These are phyloP conservation scores for Eubasilissa splendida DNA, from an alignment of 2,888 invertebrate species.

Conservation along the genomic window DNA sequence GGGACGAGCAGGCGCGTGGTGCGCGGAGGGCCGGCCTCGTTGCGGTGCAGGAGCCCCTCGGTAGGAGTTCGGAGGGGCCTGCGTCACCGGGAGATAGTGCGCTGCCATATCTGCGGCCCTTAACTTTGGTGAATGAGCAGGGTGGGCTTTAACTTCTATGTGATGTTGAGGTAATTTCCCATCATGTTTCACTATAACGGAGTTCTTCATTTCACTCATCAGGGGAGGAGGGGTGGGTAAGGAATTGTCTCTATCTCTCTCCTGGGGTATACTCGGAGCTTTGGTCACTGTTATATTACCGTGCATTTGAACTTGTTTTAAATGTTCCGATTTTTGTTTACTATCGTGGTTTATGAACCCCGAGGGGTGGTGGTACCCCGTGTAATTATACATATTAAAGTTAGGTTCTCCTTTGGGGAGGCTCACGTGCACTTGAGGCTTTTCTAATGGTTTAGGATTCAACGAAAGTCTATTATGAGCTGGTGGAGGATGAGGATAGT, in stretches of 20 bases:
- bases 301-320: slow-evolving; percentile 62
- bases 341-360: slow-evolving; percentile 72
- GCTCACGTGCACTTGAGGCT: slow-evolving; percentile 61
- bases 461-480: slow-evolving; percentile 64
- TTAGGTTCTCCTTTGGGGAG: slow-evolving; percentile 79
- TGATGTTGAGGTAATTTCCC: slow-evolving; percentile 75
- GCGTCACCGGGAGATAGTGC: slow-evolving; percentile 72
- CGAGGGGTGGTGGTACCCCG: slow-evolving; percentile 68
- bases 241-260: slow-evolving; percentile 62
- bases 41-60: slow-evolving; percentile 64
- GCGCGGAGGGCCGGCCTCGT: slow-evolving; percentile 60
- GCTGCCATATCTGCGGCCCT: slow-evolving; percentile 70
- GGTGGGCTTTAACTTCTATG: slow-evolving; percentile 73
- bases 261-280: slow-evolving; percentile 63
- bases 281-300: slow-evolving; percentile 61
- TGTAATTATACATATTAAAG: slow-evolving; percentile 79
- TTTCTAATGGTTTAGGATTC: slow-evolving; percentile 62
- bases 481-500: slow-evolving; percentile 69
- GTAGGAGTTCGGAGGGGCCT: slow-evolving; percentile 65
- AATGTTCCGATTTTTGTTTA: slow-evolving; percentile 74
- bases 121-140: slow-evolving; percentile 74
- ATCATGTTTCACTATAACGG: slow-evolving; percentile 87
- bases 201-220: slow-evolving; percentile 80
- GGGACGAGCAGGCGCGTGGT: slow-evolving; percentile 61
- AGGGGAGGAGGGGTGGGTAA: slow-evolving; percentile 80